These are phyloP conservation scores for Monopis laevigella DNA, from an alignment of 2,888 invertebrate genomes.

Conservation along the genomic window DNA sequence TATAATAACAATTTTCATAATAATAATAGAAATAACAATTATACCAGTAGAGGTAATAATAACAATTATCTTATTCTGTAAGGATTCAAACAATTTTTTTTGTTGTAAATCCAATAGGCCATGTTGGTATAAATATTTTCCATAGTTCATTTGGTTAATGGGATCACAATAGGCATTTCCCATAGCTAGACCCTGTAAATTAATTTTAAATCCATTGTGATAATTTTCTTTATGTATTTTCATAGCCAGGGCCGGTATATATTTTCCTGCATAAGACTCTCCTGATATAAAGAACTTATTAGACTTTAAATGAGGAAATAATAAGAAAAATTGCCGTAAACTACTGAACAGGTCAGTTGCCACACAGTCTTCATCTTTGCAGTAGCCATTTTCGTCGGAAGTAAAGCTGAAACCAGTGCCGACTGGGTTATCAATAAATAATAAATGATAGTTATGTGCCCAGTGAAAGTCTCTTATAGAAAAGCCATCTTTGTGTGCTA, in stretches of 20 bases:
- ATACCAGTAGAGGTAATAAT: no score
- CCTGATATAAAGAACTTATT: constrained; percentile 70
- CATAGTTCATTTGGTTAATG: constrained; percentile 55
- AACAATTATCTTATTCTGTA: constrained; percentile 69
- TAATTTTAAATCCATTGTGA: constrained; percentile 36
- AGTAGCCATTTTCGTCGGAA: constrained; percentile 57
- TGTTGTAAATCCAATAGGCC: constrained; percentile 67
- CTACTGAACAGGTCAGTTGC: constrained; percentile 60
- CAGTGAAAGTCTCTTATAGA: constrained; percentile 59
- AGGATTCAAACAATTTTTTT: constrained; percentile 60
- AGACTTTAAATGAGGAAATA: constrained; percentile 61
- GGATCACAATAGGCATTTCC: constrained; percentile 65
- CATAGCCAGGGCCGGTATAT: constrained; percentile 56
- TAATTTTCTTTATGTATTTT: constrained; percentile 58
- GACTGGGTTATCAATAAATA: constrained; percentile 74
- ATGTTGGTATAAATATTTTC: constrained; percentile 56
- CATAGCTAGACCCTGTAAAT: constrained; percentile 62
- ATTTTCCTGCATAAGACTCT: constrained; percentile 71
- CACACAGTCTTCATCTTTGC: constrained; percentile 61
- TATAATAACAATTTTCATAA: no score
- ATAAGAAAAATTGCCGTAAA: constrained; percentile 65
- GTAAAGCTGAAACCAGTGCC: constrained; percentile 74
- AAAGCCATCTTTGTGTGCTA: constrained; percentile 43
- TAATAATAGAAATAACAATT: no score
- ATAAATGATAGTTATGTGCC: constrained; percentile 65